Evolutionary conservation across 2,888 invertebrate species (phyloP).

Genomic region (Clunio marinus): DNA sequence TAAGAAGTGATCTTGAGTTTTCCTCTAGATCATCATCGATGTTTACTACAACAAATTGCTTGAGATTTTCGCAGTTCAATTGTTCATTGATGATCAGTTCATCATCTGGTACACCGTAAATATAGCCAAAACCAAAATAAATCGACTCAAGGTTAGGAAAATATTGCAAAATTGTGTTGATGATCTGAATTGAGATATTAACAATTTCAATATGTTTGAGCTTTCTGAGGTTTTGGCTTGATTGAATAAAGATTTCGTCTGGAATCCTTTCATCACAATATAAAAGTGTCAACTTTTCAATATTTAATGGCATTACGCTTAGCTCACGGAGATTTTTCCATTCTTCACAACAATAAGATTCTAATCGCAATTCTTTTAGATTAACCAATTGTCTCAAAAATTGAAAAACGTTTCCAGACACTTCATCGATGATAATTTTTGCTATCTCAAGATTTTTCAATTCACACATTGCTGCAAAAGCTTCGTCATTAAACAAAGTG

Average conservation of each 20-base stretch:
- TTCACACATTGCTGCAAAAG: background rate
- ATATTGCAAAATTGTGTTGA: background rate
- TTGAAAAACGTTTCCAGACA: background rate
- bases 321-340: background rate
- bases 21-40: background rate
- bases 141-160: constrained; percentile 3
- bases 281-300: constrained; percentile 18
- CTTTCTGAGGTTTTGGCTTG: background rate
- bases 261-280: background rate
- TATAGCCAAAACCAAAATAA: background rate
- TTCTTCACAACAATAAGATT: background rate
- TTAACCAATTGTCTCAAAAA: background rate
- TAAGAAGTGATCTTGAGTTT: background rate
- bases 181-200: constrained; percentile 7
- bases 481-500: background rate
- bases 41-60: constrained; percentile 8
- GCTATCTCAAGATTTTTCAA: background rate
- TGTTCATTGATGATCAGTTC: background rate
- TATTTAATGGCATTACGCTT: background rate
- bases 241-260: background rate
- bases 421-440: background rate
- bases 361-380: constrained; percentile 5
- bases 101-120: background rate
- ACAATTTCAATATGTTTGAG: constrained; percentile 20
- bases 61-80: background rate